Percentiles rank a stretch among this genome's conserved stretches.
phyloP scores from a whole-genome alignment of 2,113 vertebrate species.

The Cebus imitator region DNA sequence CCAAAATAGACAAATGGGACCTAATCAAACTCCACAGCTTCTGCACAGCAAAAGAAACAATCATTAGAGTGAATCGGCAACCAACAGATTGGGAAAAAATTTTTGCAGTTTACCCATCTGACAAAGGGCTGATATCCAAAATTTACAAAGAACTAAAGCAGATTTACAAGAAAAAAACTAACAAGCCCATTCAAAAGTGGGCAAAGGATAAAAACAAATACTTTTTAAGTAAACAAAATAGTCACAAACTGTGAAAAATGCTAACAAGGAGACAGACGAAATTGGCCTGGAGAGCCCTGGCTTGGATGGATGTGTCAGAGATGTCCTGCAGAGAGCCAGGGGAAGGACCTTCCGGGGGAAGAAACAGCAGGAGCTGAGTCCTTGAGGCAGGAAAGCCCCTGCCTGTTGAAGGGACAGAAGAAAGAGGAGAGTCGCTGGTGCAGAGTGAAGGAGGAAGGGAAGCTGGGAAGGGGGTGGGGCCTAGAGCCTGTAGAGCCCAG shows the following conservation, averaged over 20 bases:
- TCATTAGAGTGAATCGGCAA: too few relatives aligned
- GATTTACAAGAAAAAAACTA: too few relatives aligned
- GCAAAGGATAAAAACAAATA: too few relatives aligned
- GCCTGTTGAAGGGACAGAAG: not conserved
- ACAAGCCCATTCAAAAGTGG: too few relatives aligned
- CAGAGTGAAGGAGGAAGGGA: not conserved
- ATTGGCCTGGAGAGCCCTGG: not conserved
- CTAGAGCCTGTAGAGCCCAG: not conserved
- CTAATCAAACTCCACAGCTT: too few relatives aligned
- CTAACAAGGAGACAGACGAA: not conserved
- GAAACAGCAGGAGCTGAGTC: not conserved
- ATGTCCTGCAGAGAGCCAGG: not conserved
- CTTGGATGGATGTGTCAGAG: not conserved
- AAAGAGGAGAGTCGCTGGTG: not conserved
- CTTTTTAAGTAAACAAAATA: not conserved
- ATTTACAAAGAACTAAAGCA: too few relatives aligned
- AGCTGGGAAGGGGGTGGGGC: fast-evolving
- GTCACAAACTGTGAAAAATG: not conserved
- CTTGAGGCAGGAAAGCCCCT: not conserved
- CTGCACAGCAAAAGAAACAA: too few relatives aligned
- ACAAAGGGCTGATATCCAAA: too few relatives aligned
- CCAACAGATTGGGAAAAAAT: too few relatives aligned
- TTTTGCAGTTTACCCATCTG: too few relatives aligned
- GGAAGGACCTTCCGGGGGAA: not conserved
- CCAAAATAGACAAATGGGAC: too few relatives aligned